Conservation (phyloP, 23 tunicate genomes). For the Halocynthia aurantium region DNA sequence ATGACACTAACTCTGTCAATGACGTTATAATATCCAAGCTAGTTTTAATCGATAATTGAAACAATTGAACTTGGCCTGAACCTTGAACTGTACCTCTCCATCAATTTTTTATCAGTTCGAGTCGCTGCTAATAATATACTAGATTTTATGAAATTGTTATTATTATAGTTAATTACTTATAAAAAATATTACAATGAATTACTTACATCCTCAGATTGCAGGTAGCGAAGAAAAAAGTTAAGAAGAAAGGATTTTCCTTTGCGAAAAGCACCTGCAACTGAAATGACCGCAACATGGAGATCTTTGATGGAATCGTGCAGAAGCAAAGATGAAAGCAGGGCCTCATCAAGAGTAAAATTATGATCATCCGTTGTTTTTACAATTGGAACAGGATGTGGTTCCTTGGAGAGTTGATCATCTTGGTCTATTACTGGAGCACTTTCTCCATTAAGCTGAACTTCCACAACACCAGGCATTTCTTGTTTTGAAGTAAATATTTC, state of each 20-base stretch:
- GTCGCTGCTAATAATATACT: too few relatives aligned
- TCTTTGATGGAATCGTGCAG: conserved; percentile 42
- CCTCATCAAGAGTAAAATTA: conserved; percentile 52
- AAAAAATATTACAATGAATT: conserved; percentile 29
- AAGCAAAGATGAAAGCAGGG: conserved; percentile 47
- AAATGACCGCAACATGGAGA: conserved; percentile 84
- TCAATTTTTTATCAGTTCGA: too few relatives aligned
- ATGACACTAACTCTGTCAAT: too few relatives aligned
- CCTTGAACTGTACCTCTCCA: too few relatives aligned
- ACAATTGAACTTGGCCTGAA: too few relatives aligned
- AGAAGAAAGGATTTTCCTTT: conserved; percentile 96
- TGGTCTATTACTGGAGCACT: conserved; percentile 1
- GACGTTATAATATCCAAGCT: too few relatives aligned
- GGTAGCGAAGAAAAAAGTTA: conserved; percentile 80
- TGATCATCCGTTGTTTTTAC: conserved; percentile 69
- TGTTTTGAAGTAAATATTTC: too few relatives aligned
- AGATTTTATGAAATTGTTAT: too few relatives aligned
- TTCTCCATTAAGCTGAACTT: conserved; percentile 11
- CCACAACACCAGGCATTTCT: conserved; percentile 26
- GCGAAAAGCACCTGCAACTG: conserved; percentile 97
- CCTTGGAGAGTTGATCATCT: neutral
- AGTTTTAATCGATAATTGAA: too few relatives aligned
- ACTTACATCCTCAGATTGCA: conserved; percentile 27
- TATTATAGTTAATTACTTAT: neutral
- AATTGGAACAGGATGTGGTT: conserved; percentile 51